Evolutionary conservation across 2,113 vertebrate genomes (phyloP).

Genomic region (Crocuta crocuta): DNA sequence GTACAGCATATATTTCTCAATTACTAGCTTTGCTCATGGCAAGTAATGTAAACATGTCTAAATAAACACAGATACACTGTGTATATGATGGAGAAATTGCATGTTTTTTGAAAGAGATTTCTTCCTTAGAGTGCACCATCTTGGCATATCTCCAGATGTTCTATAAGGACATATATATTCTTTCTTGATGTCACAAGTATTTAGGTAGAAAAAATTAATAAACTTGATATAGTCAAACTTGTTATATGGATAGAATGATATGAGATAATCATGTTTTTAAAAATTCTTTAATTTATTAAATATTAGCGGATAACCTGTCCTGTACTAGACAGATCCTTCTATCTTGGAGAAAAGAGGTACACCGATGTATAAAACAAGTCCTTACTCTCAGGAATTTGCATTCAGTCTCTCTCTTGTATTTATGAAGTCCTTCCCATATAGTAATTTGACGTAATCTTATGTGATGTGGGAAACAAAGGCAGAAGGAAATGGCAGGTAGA

Average conservation of each 20-base stretch:
- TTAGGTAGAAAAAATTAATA: not conserved
- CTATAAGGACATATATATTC: not conserved
- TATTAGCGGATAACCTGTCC: not conserved
- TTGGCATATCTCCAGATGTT: not conserved
- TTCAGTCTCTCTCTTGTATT: not conserved
- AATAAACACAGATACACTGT: not conserved
- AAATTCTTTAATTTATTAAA: not conserved
- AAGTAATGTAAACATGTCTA: not conserved
- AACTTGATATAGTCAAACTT: not conserved
- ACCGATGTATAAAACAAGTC: not conserved
- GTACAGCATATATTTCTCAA: not conserved
- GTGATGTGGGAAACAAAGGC: no score
- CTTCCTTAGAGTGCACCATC: not conserved
- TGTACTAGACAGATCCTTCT: not conserved
- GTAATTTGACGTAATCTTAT: not conserved
- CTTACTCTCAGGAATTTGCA: not conserved
- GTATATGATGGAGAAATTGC: not conserved
- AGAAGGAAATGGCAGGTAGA: no score
- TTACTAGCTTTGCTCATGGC: not conserved
- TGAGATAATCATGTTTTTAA: not conserved
- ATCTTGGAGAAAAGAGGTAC: accelerated
- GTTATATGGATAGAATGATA: not conserved
- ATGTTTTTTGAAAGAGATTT: not conserved
- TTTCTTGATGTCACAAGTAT: not conserved
- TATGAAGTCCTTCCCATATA: not conserved